Evolutionary conservation across 2,888 invertebrate species (phyloP).

Genomic region (Zaprionus lineosus): DNA sequence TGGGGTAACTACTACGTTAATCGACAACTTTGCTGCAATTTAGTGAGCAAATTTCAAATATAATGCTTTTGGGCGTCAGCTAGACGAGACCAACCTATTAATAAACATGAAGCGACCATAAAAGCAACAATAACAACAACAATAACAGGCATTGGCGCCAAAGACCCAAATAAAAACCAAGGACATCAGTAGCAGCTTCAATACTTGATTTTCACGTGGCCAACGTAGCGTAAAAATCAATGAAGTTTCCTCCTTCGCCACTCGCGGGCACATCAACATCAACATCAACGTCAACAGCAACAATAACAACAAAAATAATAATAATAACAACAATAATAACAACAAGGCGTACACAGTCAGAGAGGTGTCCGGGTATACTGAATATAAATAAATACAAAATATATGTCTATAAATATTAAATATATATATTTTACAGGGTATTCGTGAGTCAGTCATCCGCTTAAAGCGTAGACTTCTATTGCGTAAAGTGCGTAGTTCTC

Average conservation of each 20-base stretch:
- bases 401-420: too few species aligned
- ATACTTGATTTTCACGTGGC: too few species aligned
- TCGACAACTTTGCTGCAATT: constrained; percentile 31
- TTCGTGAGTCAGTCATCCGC: too few species aligned
- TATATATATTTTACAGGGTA: too few species aligned
- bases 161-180: constrained; percentile 61
- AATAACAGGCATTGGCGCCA: constrained; percentile 38
- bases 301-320: not conserved
- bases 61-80: constrained; percentile 46
- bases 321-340: too few species aligned
- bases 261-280: constrained; percentile 29
- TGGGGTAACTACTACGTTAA: constrained; percentile 21
- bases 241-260: constrained; percentile 49
- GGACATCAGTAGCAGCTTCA: constrained; percentile 49
- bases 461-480: too few species aligned
- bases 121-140: constrained; percentile 40
- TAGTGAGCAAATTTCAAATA: constrained; percentile 11
- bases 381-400: too few species aligned
- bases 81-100: constrained; percentile 60
- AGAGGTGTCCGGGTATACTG: too few species aligned
- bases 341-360: too few species aligned
- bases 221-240: constrained; percentile 63
- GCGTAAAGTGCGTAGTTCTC: too few species aligned
- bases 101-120: constrained; percentile 53
- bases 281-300: not conserved